Evolutionary conservation across 2,113 vertebrate genomes (phyloP).

Genomic region (Psittacara wagleri): DNA sequence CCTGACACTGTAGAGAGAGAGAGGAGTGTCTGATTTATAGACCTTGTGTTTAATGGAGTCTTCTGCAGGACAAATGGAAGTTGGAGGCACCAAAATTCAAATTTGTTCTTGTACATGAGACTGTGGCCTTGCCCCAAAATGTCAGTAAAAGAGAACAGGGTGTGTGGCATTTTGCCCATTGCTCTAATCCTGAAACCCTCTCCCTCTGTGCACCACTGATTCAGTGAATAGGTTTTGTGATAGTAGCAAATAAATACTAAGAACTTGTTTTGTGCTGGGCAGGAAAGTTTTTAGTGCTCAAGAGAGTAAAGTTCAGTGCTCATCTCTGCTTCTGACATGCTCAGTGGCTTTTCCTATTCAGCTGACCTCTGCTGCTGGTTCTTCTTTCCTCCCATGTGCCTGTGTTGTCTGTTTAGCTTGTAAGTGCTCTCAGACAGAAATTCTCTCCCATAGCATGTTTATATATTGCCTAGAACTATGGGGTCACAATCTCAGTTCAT

Average conservation of each 20-base stretch:
- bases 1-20: neutral
- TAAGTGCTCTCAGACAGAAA: neutral
- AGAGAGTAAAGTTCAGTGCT: neutral
- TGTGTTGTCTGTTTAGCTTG: constrained; percentile 8
- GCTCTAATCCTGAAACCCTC: neutral
- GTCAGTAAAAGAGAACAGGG: neutral
- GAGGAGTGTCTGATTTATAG: neutral
- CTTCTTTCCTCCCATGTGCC: neutral
- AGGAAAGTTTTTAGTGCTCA: neutral
- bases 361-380: constrained; percentile 21
- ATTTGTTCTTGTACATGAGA: neutral
- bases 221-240: neutral
- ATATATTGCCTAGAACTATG: constrained; percentile 14
- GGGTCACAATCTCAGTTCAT: neutral
- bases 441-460: neutral
- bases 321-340: constrained; percentile 16
- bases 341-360: neutral
- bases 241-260: neutral
- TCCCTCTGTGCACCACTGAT: rapidly evolving
- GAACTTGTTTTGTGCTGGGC: neutral
- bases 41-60: neutral
- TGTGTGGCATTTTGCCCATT: neutral
- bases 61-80: neutral
- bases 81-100: neutral
- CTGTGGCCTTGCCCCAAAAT: neutral